Base-by-base conservation (phyloP, 2,888 invertebrate genomes). In the Caenorhabditis macrosperma region DNA sequence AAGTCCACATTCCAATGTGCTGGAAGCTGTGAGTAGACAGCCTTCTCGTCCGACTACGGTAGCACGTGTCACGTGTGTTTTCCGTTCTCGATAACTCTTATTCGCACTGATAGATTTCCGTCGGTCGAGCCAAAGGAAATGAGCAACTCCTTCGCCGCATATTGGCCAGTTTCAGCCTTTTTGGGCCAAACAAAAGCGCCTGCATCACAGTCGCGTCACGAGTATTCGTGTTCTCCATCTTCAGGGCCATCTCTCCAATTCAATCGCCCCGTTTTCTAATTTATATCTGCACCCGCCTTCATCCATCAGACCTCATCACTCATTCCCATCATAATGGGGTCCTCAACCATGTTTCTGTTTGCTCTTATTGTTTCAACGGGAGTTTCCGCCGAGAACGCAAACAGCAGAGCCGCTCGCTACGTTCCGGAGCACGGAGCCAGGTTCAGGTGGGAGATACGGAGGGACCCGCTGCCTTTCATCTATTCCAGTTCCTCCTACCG, bases 201-300 rank as follows among this genome's bases (percentile, higher is more conserved):
- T 38, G 48, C 48, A 33, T 7, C 38, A 67, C 67, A 55, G 57
- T 67, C 17, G 55, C 48, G 67, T 57, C 55, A 57, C 50, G 24
- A 22, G 50, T 67, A 67, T 67, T 55, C 46, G 66, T 55, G 66
- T 41, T 24, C 22, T 54, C 46, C 46, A 30, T 20, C 61, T 22
- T 48, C 30, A 9, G 52, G 46, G 57, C 33, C 35, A 28, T n/a
- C 22, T 33, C 12, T 33, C 48, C 57, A 46, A 57, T 67, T 67
- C 57, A 67, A 67, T 57, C 52, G 28, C 54, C 55, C 66, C 22
- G 44, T 66, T 66, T 55, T 46, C 57, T 48, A 67, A 57, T 57
- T 67, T 46, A 67, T 48, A 30, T 28, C 33, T 46, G 6, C 44
- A 44, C 41, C 22, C 44, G 30, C 67, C n/a, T 46, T 24, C 67